Conservation (phyloP, 2,797 vertebrate genomes). For the Gallirallus australis region DNA sequence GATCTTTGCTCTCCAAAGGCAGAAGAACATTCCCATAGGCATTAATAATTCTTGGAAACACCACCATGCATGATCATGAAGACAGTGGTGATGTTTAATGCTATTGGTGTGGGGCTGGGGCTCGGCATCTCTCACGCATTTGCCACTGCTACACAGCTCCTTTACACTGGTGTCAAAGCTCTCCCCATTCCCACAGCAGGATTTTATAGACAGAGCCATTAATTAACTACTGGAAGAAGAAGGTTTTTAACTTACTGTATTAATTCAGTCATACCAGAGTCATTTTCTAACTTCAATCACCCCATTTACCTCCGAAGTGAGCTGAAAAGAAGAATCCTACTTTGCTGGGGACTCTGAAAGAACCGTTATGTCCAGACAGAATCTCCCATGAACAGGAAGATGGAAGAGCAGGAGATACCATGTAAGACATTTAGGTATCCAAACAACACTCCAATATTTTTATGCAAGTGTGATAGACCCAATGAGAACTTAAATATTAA, state of each 20-base stretch:
- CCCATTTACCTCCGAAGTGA: not conserved
- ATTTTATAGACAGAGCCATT: not conserved
- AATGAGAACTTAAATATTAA: not conserved
- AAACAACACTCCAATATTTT: not conserved
- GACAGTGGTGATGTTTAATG: not conserved
- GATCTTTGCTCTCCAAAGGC: not conserved
- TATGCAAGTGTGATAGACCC: not conserved
- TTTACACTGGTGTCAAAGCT: not conserved
- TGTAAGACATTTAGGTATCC: not conserved
- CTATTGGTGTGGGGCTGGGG: not conserved
- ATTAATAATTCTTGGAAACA: not conserved
- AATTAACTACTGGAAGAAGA: not conserved
- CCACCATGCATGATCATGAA: accelerated
- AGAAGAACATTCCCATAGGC: not conserved
- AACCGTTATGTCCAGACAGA: not conserved
- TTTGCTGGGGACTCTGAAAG: not conserved
- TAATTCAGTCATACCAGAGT: not conserved
- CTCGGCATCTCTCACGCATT: not conserved
- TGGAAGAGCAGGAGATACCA: not conserved
- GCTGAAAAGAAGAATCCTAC: not conserved
- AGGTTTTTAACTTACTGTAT: not conserved
- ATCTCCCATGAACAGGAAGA: not conserved
- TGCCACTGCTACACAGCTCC: not conserved
- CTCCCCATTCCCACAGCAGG: not conserved
- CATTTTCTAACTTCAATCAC: not conserved